Base-by-base conservation (phyloP, 2,797 vertebrate genomes). In the Pseudomugil gertrudae region DNA sequence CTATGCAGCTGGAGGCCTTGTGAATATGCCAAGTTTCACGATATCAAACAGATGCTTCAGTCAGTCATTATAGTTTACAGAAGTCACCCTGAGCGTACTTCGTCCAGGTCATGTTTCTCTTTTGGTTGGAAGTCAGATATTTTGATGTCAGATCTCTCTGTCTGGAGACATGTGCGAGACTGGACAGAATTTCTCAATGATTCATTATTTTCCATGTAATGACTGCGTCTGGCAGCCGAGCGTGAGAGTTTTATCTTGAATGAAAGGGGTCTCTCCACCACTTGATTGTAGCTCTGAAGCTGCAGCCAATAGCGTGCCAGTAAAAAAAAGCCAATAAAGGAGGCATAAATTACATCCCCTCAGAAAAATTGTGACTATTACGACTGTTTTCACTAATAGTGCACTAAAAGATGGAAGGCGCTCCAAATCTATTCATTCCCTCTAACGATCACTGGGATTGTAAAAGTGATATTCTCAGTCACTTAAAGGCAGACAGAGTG, bases 331-430 rank as follows among this genome's bases (percentile, higher is more conserved):
- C 35, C 88, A 69, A 86, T 92, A 92, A 93, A 93, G 75, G 53
- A 85, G 83, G 83, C 89, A 92, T 91, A 90, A 93, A 93, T 94
- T 90, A 90, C 87, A 91, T 82, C 86, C 88, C 84, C 78, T 89
- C 80, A 88, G 89, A 93, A 92, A n/a, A 90, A 90, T 86, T 74
- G 79, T 83, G 85, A 91, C 84, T 86, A 82, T 92, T 92, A 91
- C 70, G 83, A 91, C 84, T 75, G 80, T 84, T 93, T 88, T 90
- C 86, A 84, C 90, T 94, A 93, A 93, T 92, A 91, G 87, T 56
- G 80, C 84, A 90, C 90, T 91, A 86, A 90, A 94, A 90, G 82
- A 92, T 83, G 86, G 89, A 89, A 84, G 84, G 76, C 50, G 81
- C 85, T 92, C 87, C 86, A 90, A 87, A 90, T 87, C 84, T 83